Evolutionary conservation across 2,888 invertebrate genomes (phyloP).

Genomic region (Chironomus tentans): DNA sequence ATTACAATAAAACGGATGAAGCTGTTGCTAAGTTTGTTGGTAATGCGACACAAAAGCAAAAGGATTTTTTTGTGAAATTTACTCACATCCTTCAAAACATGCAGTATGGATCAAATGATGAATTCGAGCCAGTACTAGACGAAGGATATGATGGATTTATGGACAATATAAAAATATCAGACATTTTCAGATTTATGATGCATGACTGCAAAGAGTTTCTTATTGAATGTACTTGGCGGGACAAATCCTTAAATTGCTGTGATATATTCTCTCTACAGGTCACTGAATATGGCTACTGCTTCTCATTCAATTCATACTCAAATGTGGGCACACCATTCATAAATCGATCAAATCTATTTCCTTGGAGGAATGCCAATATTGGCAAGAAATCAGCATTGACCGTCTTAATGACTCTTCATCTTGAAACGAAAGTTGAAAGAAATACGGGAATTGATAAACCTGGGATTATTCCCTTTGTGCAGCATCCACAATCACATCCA

Average conservation of each 20-base stretch:
- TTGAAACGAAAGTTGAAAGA: neutral
- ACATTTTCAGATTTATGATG: conserved; percentile 16
- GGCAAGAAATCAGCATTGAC: neutral
- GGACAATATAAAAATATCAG: conserved; percentile 8
- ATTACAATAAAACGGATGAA: conserved; percentile 11
- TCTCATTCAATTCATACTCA: conserved; percentile 35
- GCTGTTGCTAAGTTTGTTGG: conserved; percentile 1
- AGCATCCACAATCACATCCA: conserved; percentile 26
- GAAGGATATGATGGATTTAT: neutral
- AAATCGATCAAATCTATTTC: neutral
- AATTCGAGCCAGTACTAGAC: neutral
- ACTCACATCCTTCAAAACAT: conserved; percentile 10
- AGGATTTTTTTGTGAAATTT: conserved; percentile 6
- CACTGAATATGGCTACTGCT: conserved; percentile 36
- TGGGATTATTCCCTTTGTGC: conserved; percentile 23
- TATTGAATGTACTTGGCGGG: conserved; percentile 35
- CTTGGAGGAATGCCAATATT: neutral
- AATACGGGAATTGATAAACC: neutral
- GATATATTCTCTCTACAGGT: conserved; percentile 35
- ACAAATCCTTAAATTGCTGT: conserved; percentile 34
- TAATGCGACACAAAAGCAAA: neutral
- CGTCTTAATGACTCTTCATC: neutral
- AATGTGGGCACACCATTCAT: neutral
- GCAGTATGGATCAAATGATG: conserved; percentile 26
- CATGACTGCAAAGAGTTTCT: conserved; percentile 33